A percentile compares a stretch with the other conserved stretches of the same genome.
Evolutionary conservation across 64 coral and sea anemone genomes (phyloP).

Genomic region (Acropora tenuis): DNA sequence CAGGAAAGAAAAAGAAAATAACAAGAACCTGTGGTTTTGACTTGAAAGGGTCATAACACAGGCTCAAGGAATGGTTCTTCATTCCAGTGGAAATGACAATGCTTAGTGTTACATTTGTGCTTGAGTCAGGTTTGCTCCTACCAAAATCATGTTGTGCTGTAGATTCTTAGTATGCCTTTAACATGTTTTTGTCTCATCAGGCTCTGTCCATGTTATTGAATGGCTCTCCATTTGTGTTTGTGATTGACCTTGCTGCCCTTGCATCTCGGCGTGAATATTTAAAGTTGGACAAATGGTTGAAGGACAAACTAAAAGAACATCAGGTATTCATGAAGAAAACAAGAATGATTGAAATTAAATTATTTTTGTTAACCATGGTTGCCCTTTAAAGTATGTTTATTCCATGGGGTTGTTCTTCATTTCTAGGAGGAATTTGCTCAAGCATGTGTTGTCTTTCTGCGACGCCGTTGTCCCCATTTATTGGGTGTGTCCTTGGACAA

Average conservation of each 20-base stretch:
- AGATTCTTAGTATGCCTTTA: too few relatives aligned
- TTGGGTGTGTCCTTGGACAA: conserved; percentile 80
- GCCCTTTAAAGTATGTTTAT: neutral
- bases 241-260: conserved; percentile 97
- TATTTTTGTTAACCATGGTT: too few relatives aligned
- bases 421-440: conserved; percentile 89
- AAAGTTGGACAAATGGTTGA: conserved; percentile 98
- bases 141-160: too few relatives aligned
- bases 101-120: too few relatives aligned
- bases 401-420: neutral
- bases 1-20: too few relatives aligned
- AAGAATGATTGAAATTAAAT: too few relatives aligned
- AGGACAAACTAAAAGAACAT: conserved; percentile 95
- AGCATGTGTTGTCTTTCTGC: conserved; percentile 67
- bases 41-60: too few relatives aligned
- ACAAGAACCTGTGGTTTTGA: too few relatives aligned
- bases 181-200: conserved; percentile 7
- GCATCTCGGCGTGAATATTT: conserved; percentile 97
- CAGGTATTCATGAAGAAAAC: conserved; percentile 42
- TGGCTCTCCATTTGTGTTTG: conserved; percentile 91
- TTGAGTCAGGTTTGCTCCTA: too few relatives aligned
- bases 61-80: too few relatives aligned
- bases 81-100: too few relatives aligned
- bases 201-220: conserved; percentile 90
- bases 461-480: conserved; percentile 87